Conservation (phyloP, 2,113 vertebrate genomes). For the Neofelis nebulosa region DNA sequence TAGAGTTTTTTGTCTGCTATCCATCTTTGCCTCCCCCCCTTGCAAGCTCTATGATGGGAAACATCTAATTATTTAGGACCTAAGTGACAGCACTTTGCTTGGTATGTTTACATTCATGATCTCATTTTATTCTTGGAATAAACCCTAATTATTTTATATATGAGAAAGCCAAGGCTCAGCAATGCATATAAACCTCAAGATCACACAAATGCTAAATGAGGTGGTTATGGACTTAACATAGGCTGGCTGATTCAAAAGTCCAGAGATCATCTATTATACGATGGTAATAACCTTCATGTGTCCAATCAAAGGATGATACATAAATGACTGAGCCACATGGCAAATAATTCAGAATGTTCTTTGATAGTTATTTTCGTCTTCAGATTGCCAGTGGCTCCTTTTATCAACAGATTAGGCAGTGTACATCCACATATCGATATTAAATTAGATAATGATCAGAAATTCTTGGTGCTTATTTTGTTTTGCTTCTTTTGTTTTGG, state of each 20-base stretch:
- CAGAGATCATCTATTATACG: not conserved
- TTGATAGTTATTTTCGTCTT: not conserved
- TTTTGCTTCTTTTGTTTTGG: slow-evolving; percentile 1
- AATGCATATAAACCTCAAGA: slow-evolving; percentile 1
- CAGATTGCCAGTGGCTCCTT: not conserved
- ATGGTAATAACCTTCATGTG: not conserved
- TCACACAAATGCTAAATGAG: not conserved
- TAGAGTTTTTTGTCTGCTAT: not conserved
- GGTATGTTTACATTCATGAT: not conserved
- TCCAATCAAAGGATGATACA: not conserved
- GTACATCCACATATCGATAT: not conserved
- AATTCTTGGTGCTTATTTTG: not conserved
- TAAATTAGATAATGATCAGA: not conserved
- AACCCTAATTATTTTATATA: not conserved
- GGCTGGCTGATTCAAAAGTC: not conserved
- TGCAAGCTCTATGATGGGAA: not conserved
- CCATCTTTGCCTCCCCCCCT: not conserved
- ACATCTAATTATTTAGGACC: not conserved
- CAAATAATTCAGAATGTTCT: not conserved
- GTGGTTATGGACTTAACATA: not conserved
- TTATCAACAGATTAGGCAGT: not conserved
- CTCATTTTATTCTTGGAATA: not conserved
- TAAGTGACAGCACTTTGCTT: not conserved
- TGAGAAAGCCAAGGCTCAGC: not conserved
- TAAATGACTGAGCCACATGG: not conserved